These are phyloP conservation scores for Barnardius zonarius DNA, from an alignment of 2,113 vertebrate species.

Conservation along the genomic window DNA sequence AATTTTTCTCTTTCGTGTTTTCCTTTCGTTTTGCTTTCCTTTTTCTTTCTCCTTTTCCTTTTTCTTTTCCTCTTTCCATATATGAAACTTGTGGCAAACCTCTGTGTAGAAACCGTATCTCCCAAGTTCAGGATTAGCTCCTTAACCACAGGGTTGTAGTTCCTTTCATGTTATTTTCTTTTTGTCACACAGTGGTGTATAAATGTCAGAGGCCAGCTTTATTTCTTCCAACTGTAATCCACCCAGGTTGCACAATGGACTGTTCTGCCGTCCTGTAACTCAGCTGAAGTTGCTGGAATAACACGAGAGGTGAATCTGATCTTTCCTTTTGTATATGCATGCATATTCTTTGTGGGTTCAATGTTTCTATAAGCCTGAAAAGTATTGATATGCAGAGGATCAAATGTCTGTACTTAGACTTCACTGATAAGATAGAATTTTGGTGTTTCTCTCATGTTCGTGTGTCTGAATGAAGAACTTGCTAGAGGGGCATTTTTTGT, in stretches of 20 bases:
- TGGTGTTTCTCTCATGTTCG: slow-evolving; percentile 17
- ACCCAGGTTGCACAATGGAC: background rate
- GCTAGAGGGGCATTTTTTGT: slow-evolving; percentile 28
- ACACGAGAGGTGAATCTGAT: background rate
- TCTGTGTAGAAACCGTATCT: background rate
- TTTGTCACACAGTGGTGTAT: background rate
- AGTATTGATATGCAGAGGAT: background rate
- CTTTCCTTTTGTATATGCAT: background rate
- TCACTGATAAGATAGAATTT: slow-evolving; percentile 4
- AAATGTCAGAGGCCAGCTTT: background rate
- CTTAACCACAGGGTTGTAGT: background rate
- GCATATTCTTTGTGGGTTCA: background rate
- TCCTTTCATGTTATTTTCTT: slow-evolving; percentile 8
- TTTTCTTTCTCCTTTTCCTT: accelerated
- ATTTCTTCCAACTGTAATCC: background rate
- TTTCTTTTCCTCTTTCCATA: background rate
- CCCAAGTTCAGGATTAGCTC: background rate
- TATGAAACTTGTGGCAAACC: slow-evolving; percentile 5
- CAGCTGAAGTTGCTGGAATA: background rate
- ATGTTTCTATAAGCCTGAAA: background rate
- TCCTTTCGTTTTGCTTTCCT: accelerated
- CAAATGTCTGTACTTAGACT: background rate
- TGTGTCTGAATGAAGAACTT: slow-evolving; percentile 2
- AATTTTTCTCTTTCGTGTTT: too few species aligned
- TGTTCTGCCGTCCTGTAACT: background rate